Evolutionary conservation across 1,140 invertebrate genomes (phyloP), one percentile per base, ranked within the genome.

Genomic region (Paraescarpia echinospica): DNA sequence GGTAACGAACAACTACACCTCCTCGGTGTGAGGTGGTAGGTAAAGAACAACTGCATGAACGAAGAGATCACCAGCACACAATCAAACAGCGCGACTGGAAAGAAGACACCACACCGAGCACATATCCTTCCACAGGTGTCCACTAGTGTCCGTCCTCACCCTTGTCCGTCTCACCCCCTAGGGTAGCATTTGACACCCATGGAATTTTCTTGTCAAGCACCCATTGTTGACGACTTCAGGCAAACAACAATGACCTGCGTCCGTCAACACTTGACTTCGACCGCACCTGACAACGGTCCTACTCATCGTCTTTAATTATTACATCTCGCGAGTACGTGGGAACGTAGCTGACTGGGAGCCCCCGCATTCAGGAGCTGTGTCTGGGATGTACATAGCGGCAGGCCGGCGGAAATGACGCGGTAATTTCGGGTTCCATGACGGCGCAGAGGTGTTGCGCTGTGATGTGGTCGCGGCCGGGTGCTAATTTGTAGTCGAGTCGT

Each of bases 261-360:
- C 59, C 59, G 59, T 77, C 59, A 77, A 77, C 59, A 77, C 59
- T 27, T 77, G 59, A 77, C 59, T 77, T 77, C 0, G 59, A 31
- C 59, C 59, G 59, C 59, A 18, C 59, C 12, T 77, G 59, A 77
- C 59, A 77, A 27, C 12, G 8, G 59, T 14, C 59, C 2, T 77
- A 14, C 27, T 31, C 59, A 18, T 77, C 59, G 59, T 77, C 59
- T 77, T 77, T 77, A 77, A 77, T 77, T 77, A 77, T 77, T 77
- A 77, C 59, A 77, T 77, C 59, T 77, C 59, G 59, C 59, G 59
- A 77, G 59, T 77, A 77, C 59, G 59, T 77, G 59, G 59, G 59
- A 77, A 77, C 59, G 22, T 14, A 12, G 2, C 59, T 31, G 12
- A 18, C 59, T 6, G 22, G 4, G 59, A 27, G 59, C 59, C 0